Evolutionary conservation across 2,113 vertebrate genomes (phyloP).

Genomic region (Riparia riparia): DNA sequence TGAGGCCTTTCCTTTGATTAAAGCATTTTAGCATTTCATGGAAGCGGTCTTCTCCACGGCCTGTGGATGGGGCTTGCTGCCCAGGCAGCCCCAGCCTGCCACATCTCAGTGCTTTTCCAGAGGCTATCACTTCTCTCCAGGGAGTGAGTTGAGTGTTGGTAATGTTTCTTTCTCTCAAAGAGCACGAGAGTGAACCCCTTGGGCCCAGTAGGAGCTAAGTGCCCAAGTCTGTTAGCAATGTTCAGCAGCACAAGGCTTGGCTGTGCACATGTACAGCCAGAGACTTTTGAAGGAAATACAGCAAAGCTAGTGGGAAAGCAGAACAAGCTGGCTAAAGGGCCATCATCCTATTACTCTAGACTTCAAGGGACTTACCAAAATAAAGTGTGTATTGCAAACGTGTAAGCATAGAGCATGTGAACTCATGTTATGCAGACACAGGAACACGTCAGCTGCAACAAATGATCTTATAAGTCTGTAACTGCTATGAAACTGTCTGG

Average conservation of each 20-base stretch:
- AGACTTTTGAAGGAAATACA: not conserved
- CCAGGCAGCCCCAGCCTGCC: not conserved
- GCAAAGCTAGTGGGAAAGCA: not conserved
- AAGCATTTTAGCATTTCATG: not conserved
- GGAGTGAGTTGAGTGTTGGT: not conserved
- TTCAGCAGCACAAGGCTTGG: not conserved
- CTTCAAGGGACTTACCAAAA: not conserved
- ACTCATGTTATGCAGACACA: not conserved
- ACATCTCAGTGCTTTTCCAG: not conserved
- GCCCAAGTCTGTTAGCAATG: not conserved
- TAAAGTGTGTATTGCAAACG: not conserved
- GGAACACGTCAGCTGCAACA: not conserved
- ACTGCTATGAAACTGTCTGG: not conserved
- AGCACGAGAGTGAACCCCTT: not conserved
- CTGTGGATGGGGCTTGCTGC: rapidly evolving
- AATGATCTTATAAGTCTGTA: not conserved
- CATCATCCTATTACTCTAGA: not conserved
- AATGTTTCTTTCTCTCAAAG: not conserved
- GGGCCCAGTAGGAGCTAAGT: not conserved
- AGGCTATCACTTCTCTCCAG: not conserved
- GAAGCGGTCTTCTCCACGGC: not conserved
- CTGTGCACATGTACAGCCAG: not conserved
- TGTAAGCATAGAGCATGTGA: not conserved
- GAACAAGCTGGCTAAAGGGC: not conserved
- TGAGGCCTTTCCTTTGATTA: not conserved